Conservation (phyloP, 2,797 vertebrate species). For the Okamejei kenojei region DNA sequence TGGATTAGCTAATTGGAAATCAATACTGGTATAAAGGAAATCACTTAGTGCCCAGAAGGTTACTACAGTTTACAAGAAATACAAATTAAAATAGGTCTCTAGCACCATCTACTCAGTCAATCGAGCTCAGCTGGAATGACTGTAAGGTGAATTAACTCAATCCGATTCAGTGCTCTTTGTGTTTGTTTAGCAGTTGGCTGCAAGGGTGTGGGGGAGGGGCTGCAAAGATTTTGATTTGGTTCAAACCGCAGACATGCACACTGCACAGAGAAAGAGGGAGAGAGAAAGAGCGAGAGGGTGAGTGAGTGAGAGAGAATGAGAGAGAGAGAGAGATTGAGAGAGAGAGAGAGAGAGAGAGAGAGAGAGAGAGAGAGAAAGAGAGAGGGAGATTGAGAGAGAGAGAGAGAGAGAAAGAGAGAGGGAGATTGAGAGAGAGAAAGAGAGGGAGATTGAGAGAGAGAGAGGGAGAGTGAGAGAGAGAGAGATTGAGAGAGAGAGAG, state of each 20-base stretch:
- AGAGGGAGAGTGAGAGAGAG: too few relatives aligned
- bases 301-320: too few relatives aligned
- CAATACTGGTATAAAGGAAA: constrained; percentile 32
- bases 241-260: background rate
- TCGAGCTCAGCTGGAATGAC: constrained; percentile 16
- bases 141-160: constrained; percentile 34
- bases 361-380: too few relatives aligned
- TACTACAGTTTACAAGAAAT: constrained; percentile 28
- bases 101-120: constrained; percentile 13
- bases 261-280: background rate
- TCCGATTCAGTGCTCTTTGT: background rate
- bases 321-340: too few relatives aligned
- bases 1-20: constrained; percentile 34
- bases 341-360: too few relatives aligned
- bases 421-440: too few relatives aligned
- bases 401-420: too few relatives aligned
- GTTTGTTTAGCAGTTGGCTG: constrained; percentile 24
- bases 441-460: too few relatives aligned
- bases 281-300: background rate
- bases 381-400: too few relatives aligned
- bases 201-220: background rate
- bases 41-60: constrained; percentile 33
- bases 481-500: too few relatives aligned
- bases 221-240: background rate
- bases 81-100: constrained; percentile 36